These are phyloP conservation scores for Stomatorhinus ivindoensis DNA, from an alignment of 2,113 vertebrate species.

Conservation along the genomic window DNA sequence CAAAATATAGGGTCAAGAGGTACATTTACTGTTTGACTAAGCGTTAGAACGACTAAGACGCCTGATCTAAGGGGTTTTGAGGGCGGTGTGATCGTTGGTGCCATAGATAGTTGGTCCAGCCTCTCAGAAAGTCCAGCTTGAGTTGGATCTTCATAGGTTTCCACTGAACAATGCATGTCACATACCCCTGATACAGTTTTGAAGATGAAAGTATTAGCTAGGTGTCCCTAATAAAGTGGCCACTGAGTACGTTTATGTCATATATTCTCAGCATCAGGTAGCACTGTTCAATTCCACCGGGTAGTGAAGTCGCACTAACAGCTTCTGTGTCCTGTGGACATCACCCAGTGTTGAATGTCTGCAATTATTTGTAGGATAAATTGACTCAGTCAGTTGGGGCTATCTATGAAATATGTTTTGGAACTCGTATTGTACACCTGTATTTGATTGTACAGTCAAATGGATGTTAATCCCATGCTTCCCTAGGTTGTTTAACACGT, in stretches of 20 bases:
- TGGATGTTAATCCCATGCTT: slow-evolving; percentile 47
- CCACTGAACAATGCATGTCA: not conserved
- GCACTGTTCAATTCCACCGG: slow-evolving; percentile 54
- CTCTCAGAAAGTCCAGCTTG: not conserved
- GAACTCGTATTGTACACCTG: slow-evolving; percentile 35
- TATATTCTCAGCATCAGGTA: not conserved
- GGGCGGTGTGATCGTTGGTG: not conserved
- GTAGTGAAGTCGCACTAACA: slow-evolving; percentile 59
- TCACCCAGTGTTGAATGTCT: slow-evolving; percentile 52
- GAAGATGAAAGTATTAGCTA: not conserved
- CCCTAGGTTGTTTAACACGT: slow-evolving; percentile 49
- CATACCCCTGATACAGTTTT: slow-evolving; percentile 13
- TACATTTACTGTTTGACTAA: not conserved
- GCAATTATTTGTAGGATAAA: slow-evolving; percentile 17
- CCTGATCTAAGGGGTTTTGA: not conserved
- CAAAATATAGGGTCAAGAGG: not conserved
- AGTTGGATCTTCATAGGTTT: not conserved
- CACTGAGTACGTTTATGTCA: not conserved
- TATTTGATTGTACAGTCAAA: slow-evolving; percentile 54
- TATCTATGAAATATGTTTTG: slow-evolving; percentile 7
- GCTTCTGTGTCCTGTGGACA: slow-evolving; percentile 70
- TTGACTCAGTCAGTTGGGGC: slow-evolving; percentile 32
- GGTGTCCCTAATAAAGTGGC: slow-evolving; percentile 31
- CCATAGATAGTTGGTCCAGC: not conserved
- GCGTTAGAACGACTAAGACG: not conserved